Evolutionary conservation across 37 sponge, comb jelly and placozoan genomes (phyloP), one percentile per base, ranked within the genome.

Genomic region (Tethya wilhelma): DNA sequence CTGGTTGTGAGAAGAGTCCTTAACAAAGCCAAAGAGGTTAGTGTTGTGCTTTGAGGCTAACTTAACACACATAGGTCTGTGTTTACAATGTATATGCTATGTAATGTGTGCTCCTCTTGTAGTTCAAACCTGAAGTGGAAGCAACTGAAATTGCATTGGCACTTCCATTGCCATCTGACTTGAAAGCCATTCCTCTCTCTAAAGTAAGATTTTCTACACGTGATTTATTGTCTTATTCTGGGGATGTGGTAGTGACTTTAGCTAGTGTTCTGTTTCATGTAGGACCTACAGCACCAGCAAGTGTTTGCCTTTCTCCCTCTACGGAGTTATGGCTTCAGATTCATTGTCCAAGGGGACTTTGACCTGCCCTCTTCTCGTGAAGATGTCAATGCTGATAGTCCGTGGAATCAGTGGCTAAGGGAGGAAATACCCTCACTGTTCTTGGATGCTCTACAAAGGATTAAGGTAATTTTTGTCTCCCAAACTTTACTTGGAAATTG

Each of bases 401-500:
- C 84, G 19, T 89, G 90, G 90, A 89, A 89, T 33, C 90, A 89
- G 84, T 89, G 84, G 84, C 71, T 89, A 20, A 76, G 90, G 36
- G 79, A 79, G 22, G 66, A 89, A 41, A 83, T 89, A 26, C 79
- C 90, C 9, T 71, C 72, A 11, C 79, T 89, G 4, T 87, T 87
- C 41, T 20, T 74, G 0, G 14, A 84, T 43, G 68, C 75, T 49
- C 34, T 84, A 26, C 42, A 67, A 6, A 67, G 56, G 14, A 76
- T 74, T 6, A 75, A 75, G 77, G 84, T 84, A 75, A 29, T 9
- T 62, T n/a, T n/a, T n/a, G n/a, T n/a, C n/a, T n/a, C n/a, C n/a
- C n/a, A n/a, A n/a, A n/a, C n/a, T n/a, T n/a, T n/a, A n/a, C n/a
- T n/a, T n/a, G n/a, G n/a, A n/a, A n/a, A n/a, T n/a, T n/a, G n/a